Conservation (phyloP, 1,140 invertebrate genomes). For the Muscidifurax raptorellus region DNA sequence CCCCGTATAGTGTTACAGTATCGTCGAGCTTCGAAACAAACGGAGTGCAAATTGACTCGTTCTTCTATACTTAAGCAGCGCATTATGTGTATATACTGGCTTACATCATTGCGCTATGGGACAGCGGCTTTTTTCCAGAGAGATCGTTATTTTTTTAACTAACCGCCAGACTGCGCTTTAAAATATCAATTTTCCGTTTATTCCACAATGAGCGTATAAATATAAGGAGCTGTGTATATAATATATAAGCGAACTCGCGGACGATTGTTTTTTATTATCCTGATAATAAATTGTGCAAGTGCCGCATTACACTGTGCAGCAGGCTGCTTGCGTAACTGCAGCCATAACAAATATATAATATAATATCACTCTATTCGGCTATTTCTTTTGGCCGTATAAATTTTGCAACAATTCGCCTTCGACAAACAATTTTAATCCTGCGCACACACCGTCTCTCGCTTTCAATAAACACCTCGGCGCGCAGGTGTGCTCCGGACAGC, state of each 20-base stretch:
- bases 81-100: too few species aligned
- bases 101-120: neutral
- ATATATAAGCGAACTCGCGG: neutral
- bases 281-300: conserved; percentile 13
- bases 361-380: neutral
- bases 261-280: neutral
- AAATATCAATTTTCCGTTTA: neutral
- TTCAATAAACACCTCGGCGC: neutral
- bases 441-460: neutral
- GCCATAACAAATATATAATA: neutral
- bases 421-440: neutral
- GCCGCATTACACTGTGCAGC: neutral
- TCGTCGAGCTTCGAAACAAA: neutral
- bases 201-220: neutral
- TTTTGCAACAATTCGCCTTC: neutral
- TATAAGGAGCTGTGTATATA: neutral
- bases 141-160: neutral
- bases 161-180: neutral
- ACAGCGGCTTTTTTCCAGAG: neutral
- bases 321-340: neutral
- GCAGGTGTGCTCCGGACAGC: neutral
- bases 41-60: neutral
- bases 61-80: too few species aligned
- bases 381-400: too few species aligned
- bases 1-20: too few species aligned